These are phyloP conservation scores for Thamnaconus septentrionalis DNA, from an alignment of 2,113 vertebrate genomes.

Conservation along the genomic window DNA sequence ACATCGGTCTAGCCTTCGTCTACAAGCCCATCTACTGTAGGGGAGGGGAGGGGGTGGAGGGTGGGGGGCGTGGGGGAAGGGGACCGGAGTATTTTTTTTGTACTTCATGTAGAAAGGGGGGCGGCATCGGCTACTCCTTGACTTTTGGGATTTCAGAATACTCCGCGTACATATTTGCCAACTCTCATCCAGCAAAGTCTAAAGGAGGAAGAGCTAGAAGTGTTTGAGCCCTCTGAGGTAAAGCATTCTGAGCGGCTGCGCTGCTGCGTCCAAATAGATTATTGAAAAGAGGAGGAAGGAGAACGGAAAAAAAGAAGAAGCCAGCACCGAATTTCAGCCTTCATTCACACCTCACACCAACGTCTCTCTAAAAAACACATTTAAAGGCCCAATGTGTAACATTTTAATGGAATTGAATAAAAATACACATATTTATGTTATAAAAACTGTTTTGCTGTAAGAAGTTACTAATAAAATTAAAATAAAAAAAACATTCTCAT, in stretches of 20 bases:
- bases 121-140: slow-evolving; percentile 88
- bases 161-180: slow-evolving; percentile 98
- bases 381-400: no score
- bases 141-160: slow-evolving; percentile 93
- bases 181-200: slow-evolving; percentile 84
- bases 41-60: slow-evolving; percentile 36
- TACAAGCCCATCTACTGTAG: slow-evolving; percentile 70
- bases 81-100: slow-evolving; percentile 86
- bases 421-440: no score
- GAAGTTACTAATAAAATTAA: no score
- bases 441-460: no score
- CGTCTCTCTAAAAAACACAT: no score
- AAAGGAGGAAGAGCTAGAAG: slow-evolving; percentile 58
- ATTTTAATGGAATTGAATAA: no score
- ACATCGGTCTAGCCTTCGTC: slow-evolving; percentile 65
- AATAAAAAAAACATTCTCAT: no score
- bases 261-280: no score
- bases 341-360: not conserved
- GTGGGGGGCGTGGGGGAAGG: no score
- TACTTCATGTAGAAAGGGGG: slow-evolving; percentile 73
- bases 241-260: slow-evolving; percentile 53
- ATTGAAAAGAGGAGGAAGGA: not conserved
- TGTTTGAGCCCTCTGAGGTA: slow-evolving; percentile 82
- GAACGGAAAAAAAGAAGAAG: not conserved
- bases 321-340: slow-evolving; percentile 19